phyloP scores from a whole-genome alignment of 2,888 invertebrate genomes.

The Yponomeuta malinellus region DNA sequence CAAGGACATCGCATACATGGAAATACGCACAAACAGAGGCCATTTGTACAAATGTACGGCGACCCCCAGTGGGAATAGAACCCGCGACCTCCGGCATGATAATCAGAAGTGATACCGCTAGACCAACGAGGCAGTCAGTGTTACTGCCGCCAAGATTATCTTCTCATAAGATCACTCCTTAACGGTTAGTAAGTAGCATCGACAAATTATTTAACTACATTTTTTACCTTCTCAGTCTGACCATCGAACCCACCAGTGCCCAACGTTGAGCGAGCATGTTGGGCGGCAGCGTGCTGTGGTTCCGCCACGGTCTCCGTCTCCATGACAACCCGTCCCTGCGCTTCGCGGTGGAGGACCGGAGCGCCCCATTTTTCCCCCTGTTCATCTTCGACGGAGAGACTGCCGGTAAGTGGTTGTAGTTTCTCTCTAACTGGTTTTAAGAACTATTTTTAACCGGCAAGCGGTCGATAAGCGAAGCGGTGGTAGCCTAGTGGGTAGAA shows the following conservation, averaged over 20 bases:
- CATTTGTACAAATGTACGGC: no score
- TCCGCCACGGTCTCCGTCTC: slow-evolving; percentile 80
- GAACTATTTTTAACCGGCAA: neutral
- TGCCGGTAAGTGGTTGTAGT: slow-evolving; percentile 68
- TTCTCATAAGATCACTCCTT: no score
- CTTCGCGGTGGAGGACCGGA: slow-evolving; percentile 62
- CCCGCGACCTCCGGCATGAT: no score
- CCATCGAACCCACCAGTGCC: neutral
- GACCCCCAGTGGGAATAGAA: no score
- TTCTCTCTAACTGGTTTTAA: neutral
- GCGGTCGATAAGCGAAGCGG: slow-evolving; percentile 47
- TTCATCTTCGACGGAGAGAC: slow-evolving; percentile 86
- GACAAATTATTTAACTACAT: no score
- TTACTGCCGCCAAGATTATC: no score
- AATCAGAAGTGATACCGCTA: no score
- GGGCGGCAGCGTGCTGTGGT: slow-evolving; percentile 79
- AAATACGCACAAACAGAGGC: no score
- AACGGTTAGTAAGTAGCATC: no score
- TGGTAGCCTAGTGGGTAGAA: no score
- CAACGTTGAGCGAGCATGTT: neutral
- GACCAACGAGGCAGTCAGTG: no score
- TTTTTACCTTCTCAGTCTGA: neutral
- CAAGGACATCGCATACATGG: no score
- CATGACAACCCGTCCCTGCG: slow-evolving; percentile 82
- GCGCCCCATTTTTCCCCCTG: slow-evolving; percentile 74